A percentile compares a stretch with the other conserved stretches of the same genome.
Evolutionary conservation across 2,888 invertebrate genomes (phyloP).

Genomic region (Drosophila subquinaria): DNA sequence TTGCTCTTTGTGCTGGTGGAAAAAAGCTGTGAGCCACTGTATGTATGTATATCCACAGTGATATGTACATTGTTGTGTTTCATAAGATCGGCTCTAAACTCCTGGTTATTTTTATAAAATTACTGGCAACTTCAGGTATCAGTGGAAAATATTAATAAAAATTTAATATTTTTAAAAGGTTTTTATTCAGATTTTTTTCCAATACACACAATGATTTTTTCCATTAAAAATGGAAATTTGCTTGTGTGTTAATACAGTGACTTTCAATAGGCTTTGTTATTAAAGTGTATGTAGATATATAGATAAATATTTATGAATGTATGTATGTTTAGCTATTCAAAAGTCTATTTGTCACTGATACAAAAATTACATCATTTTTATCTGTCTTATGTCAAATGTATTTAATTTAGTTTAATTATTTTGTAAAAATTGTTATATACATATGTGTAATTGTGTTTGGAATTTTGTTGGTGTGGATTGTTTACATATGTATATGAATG

Average conservation of each 20-base stretch:
- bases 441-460: constrained; percentile 42
- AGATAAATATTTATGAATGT: too few relatives aligned
- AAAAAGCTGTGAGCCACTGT: too few relatives aligned
- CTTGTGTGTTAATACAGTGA: background rate
- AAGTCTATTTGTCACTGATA: constrained; percentile 32
- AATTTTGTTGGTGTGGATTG: background rate
- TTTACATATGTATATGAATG: constrained; percentile 5
- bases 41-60: too few relatives aligned
- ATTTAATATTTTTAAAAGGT: background rate
- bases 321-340: background rate
- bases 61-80: too few relatives aligned
- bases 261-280: background rate
- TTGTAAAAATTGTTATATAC: constrained; percentile 56
- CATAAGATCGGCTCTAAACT: too few relatives aligned
- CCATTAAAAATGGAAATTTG: background rate
- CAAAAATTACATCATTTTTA: constrained; percentile 69
- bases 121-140: too few relatives aligned
- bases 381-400: constrained; percentile 58
- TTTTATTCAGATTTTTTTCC: background rate
- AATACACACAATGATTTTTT: background rate
- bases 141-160: too few relatives aligned
- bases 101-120: too few relatives aligned
- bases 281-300: background rate
- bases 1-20: too few relatives aligned
- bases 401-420: constrained; percentile 51